Evolutionary conservation across 2,888 invertebrate species (phyloP), one percentile per base, ranked within the genome.

Genomic region (Pristionchus mayeri): DNA sequence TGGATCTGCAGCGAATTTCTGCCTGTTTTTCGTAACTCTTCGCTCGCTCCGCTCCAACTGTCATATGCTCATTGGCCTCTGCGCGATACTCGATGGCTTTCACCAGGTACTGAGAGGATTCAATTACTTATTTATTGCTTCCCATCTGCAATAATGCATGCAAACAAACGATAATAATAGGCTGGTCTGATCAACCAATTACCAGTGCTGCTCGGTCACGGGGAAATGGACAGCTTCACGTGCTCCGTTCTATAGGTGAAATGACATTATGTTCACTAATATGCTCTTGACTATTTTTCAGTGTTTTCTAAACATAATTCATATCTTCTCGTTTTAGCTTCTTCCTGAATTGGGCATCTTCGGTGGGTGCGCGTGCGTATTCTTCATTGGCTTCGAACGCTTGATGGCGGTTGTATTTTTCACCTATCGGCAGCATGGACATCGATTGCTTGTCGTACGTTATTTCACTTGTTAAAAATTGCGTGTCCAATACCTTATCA

Each of bases 131-230:
- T 44, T 44, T 44, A 9, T 13, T 9, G n/a, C 44, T 44, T 44
- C 13, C n/a, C 13, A 44, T 44, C 13, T 9, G 44, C 44, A 44
- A 44, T 44, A 9, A 44, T 44, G n/a, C 13, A 9, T 44, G 7
- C 13, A 6, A 44, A 9, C 44, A 6, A 44, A 9, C 44, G 6
- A 6, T n/a, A n/a, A n/a, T n/a, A n/a, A n/a, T 24, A 71, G 71
- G 40, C 40, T 9, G 71, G 71, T n/a, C 71, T n/a, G n/a, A 37
- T 71, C 71, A 21, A 40, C n/a, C 71, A 71, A 34, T 40, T 71
- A 1, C 71, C 71, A 9, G 40, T 71, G n/a, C 40, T 71, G 9
- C 40, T 71, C 24, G 40, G 71, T 40, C 40, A 40, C 16, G 71
- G 71, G 21, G 3, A 40, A n/a, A 71, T 71, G 9, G 71, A 63